phyloP scores from a whole-genome alignment of 2,113 vertebrate genomes.

The human (Homo sapiens) region DNA sequence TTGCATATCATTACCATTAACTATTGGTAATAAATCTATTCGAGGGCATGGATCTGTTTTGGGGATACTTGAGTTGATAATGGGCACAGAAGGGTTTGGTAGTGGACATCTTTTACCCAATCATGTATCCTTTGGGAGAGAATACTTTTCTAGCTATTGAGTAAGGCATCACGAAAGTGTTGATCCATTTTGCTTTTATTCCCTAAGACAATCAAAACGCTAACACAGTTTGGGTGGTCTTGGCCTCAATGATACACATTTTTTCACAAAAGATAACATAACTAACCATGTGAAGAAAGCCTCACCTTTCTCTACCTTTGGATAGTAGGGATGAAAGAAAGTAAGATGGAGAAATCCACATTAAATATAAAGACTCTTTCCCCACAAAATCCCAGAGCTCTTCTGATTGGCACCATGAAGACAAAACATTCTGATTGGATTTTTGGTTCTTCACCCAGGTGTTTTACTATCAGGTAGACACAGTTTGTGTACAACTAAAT shows the following conservation, averaged over 20 bases:
- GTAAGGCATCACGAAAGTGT: neutral
- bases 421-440: neutral
- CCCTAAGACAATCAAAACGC: neutral
- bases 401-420: neutral
- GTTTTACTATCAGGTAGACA: neutral
- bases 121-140: neutral
- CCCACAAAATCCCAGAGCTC: too few relatives aligned
- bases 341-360: neutral
- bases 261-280: neutral
- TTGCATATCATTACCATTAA: neutral
- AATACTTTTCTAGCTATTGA: neutral
- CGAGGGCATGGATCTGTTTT: neutral
- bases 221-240: neutral
- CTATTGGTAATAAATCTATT: neutral
- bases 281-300: neutral
- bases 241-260: neutral
- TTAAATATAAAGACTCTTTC: neutral
- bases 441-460: neutral
- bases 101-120: neutral
- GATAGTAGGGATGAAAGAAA: neutral
- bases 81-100: neutral
- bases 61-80: neutral
- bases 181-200: neutral
- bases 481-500: neutral
- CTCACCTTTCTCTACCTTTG: neutral